Evolutionary conservation across 2,888 invertebrate species (phyloP).

Genomic region (Anthophora plumipes): DNA sequence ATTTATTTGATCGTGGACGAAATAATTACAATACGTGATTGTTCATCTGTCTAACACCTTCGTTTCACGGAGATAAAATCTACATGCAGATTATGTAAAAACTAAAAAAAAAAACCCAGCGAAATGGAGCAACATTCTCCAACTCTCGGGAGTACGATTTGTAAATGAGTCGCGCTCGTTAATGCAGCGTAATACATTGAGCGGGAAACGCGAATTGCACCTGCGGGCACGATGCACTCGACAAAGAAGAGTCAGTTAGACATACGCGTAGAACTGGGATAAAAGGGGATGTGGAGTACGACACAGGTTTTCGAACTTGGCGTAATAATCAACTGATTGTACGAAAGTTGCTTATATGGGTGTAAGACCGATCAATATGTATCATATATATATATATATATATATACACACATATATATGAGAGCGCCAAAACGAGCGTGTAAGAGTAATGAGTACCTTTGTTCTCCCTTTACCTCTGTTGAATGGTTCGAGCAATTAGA

Average conservation of each 20-base stretch:
- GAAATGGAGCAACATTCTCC: constrained; percentile 2
- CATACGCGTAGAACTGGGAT: constrained; percentile 28
- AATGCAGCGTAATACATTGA: constrained; percentile 64
- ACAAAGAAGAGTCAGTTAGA: constrained; percentile 57
- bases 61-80: constrained; percentile 24
- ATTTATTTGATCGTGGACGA: too few relatives aligned
- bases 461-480: constrained; percentile 29
- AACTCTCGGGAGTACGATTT: constrained; percentile 59
- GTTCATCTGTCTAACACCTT: background rate
- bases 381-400: too few relatives aligned
- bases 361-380: constrained; percentile 55
- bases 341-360: constrained; percentile 52
- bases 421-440: constrained; percentile 37
- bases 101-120: constrained; percentile 26
- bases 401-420: too few relatives aligned
- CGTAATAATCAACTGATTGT: constrained; percentile 63
- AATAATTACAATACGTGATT: too few relatives aligned
- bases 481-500: constrained; percentile 48
- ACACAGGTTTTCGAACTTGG: constrained; percentile 56
- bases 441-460: constrained; percentile 56
- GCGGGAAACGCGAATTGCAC: constrained; percentile 60
- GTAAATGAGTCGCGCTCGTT: constrained; percentile 67
- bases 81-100: constrained; percentile 26
- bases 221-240: constrained; percentile 54
- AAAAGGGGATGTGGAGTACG: background rate